These are phyloP conservation scores for Trachelus troglodyta DNA, from an alignment of 2,888 invertebrate genomes.

Conservation along the genomic window DNA sequence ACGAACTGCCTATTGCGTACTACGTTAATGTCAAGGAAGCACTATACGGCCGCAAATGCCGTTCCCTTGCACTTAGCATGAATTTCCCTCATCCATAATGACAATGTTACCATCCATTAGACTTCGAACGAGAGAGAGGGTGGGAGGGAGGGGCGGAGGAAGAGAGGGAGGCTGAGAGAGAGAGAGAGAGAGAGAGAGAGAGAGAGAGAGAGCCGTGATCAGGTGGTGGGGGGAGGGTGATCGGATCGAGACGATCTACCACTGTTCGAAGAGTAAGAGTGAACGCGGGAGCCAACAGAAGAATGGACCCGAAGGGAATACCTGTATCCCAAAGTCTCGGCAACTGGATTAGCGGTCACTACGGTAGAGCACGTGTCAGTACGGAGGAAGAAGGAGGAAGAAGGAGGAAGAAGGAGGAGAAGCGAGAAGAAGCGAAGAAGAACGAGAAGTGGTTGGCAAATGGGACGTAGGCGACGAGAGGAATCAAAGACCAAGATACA, in stretches of 20 bases:
- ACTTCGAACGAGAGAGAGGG: conserved; percentile 7
- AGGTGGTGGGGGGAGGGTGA: too few species aligned
- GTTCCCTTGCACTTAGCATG: too few species aligned
- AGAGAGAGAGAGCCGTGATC: too few species aligned
- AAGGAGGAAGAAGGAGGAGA: neutral
- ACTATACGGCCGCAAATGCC: too few species aligned
- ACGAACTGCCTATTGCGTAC: too few species aligned
- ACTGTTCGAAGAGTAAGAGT: neutral
- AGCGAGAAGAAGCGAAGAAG: neutral
- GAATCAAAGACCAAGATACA: neutral
- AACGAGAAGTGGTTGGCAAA: too few species aligned
- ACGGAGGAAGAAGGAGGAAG: neutral
- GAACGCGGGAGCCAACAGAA: neutral
- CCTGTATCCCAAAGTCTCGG: neutral
- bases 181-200: too few species aligned
- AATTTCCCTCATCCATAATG: too few species aligned
- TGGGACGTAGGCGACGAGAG: neutral
- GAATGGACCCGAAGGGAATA: neutral
- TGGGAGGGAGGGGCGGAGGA: too few species aligned
- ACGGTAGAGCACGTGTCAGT: neutral
- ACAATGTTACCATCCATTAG: too few species aligned
- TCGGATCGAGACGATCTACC: neutral
- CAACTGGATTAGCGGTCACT: neutral
- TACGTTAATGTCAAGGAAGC: too few species aligned
- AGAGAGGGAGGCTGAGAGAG: too few species aligned